These are phyloP conservation scores for Agrochola litura DNA, from an alignment of 2,888 invertebrate genomes.

Conservation along the genomic window DNA sequence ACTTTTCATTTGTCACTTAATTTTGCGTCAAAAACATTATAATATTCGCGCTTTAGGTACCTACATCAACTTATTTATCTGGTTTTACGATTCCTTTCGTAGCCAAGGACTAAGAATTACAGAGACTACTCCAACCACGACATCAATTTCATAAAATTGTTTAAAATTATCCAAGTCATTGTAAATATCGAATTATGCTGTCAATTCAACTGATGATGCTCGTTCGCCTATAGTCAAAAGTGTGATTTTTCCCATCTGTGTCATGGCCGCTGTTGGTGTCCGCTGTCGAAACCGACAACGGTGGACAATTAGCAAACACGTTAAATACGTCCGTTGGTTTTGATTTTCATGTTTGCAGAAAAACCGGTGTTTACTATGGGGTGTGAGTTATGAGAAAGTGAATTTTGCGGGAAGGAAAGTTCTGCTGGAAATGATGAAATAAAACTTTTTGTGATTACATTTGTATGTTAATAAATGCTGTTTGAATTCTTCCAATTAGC, in stretches of 20 bases:
- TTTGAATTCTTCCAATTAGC: not conserved
- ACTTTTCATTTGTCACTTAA: no score
- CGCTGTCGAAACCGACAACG: conserved; percentile 54
- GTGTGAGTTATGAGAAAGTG: not conserved
- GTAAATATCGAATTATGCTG: conserved; percentile 12
- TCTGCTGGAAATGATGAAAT: not conserved
- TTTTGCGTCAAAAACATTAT: not conserved
- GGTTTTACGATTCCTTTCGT: not conserved
- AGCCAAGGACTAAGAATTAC: not conserved
- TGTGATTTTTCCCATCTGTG: conserved; percentile 57
- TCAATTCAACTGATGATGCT: conserved; percentile 28
- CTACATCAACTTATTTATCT: not conserved
- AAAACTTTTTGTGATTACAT: no score
- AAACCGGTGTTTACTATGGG: conserved; percentile 15
- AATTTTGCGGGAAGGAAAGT: not conserved
- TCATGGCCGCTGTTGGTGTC: conserved; percentile 54
- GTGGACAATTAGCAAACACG: conserved; percentile 57
- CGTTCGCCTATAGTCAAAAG: conserved; percentile 36
- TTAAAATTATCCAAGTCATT: conserved; percentile 17
- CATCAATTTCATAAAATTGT: conserved; percentile 13
- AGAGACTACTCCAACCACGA: not conserved
- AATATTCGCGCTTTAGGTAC: not conserved
- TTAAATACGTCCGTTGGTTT: conserved; percentile 44
- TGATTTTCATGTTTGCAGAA: conserved; percentile 34
- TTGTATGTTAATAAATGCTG: not conserved